Evolutionary conservation across 2,888 invertebrate genomes (phyloP).

Genomic region (Brachypalpus laphriformis): DNA sequence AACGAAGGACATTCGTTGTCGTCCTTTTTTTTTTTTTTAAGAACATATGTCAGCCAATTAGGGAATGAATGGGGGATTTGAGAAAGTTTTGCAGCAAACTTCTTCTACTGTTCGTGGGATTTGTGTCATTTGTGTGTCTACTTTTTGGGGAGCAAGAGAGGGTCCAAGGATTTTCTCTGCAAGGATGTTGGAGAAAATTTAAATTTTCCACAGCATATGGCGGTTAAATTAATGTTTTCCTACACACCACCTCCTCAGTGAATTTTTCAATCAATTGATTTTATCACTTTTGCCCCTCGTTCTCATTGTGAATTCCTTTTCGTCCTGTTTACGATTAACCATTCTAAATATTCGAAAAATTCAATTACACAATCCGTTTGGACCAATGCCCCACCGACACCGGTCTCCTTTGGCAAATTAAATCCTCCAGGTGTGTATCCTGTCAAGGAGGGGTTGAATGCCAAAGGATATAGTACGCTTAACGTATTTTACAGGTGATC

Average conservation of each 20-base stretch:
- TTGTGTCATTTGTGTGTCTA: constrained; percentile 36
- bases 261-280: constrained; percentile 68
- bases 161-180: background rate
- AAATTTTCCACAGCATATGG: constrained; percentile 67
- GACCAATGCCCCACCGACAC: background rate
- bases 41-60: constrained; percentile 74
- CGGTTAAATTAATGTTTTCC: constrained; percentile 58
- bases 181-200: constrained; percentile 62
- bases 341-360: constrained; percentile 68
- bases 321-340: constrained; percentile 46
- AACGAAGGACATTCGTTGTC: constrained; percentile 42
- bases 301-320: constrained; percentile 4
- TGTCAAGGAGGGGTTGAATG: background rate
- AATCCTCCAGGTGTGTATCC: constrained; percentile 44
- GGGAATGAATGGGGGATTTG: constrained; percentile 69
- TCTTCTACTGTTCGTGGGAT: constrained; percentile 30
- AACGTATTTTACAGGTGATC: constrained; percentile 46
- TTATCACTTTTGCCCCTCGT: constrained; percentile 8
- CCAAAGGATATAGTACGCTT: constrained; percentile 36
- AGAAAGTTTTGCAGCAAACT: constrained; percentile 68
- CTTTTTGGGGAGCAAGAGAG: background rate
- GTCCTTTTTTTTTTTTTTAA: constrained; percentile 17
- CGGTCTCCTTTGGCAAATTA: constrained; percentile 49
- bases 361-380: constrained; percentile 66
- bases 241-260: background rate